A percentile compares a stretch with the other conserved stretches of the same genome.
Evolutionary conservation across 2,888 invertebrate species (phyloP).

Genomic region (Phanerotoma sp.): DNA sequence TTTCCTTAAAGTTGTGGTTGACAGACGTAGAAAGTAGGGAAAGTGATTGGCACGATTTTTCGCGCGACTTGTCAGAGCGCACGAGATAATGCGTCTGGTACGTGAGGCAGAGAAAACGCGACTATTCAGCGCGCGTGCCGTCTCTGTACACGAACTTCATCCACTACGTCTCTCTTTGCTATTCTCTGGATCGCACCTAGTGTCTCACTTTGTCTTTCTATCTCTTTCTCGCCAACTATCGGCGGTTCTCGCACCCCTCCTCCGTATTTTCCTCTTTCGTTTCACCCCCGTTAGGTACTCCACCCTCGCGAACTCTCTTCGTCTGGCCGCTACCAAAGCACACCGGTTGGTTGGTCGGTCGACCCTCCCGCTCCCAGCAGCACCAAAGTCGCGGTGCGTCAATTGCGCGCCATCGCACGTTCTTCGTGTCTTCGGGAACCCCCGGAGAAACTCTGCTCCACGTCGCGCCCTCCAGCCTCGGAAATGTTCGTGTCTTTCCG

Average conservation of each 20-base stretch:
- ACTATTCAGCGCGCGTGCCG: conserved; percentile 37
- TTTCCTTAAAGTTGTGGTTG: too few relatives aligned
- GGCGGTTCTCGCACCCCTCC: conserved; percentile 20
- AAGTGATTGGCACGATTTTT: conserved; percentile 12
- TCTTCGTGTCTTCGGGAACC: conserved; percentile 25
- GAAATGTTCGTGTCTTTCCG: conserved; percentile 46
- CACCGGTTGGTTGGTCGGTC: conserved; percentile 32
- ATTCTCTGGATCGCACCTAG: conserved; percentile 14
- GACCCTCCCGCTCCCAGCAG: conserved; percentile 21
- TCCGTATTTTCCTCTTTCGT: conserved; percentile 14
- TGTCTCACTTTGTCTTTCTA: conserved; percentile 22
- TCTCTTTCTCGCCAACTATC: conserved; percentile 25
- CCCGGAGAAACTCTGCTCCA: conserved; percentile 1
- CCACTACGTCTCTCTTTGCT: conserved; percentile 19
- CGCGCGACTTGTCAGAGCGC: conserved; percentile 16
- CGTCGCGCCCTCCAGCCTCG: conserved; percentile 36
- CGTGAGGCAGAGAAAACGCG: conserved; percentile 37
- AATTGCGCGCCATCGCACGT: conserved; percentile 39
- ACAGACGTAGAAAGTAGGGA: too few relatives aligned
- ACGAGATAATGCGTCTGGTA: conserved; percentile 32
- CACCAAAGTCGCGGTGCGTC: conserved; percentile 33
- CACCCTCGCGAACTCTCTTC: conserved; percentile 10
- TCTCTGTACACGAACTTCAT: conserved; percentile 32
- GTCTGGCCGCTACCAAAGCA: conserved; percentile 10
- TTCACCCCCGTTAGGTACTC: conserved; percentile 15